Percentiles rank a stretch among this genome's conserved stretches.
phyloP scores from a whole-genome alignment of 2,113 vertebrate genomes.

The Vulpes vulpes region DNA sequence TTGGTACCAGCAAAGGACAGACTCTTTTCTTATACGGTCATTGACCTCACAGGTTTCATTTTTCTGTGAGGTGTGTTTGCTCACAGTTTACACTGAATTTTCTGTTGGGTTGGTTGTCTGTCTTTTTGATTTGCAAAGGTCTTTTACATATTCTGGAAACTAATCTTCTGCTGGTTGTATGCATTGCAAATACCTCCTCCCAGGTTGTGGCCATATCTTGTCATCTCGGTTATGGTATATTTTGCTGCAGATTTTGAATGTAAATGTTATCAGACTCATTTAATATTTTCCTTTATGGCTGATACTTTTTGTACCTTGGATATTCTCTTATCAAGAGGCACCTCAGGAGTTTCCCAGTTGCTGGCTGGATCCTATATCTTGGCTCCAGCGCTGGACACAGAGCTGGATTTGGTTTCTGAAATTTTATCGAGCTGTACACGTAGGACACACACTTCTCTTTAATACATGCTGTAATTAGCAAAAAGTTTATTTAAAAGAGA shows the following conservation, averaged over 20 bases:
- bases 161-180: not conserved
- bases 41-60: not conserved
- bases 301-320: not conserved
- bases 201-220: not conserved
- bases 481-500: not conserved
- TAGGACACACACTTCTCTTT: not conserved
- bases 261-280: not conserved
- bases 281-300: not conserved
- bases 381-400: not conserved
- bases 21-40: not conserved
- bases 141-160: not conserved
- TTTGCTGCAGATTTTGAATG: not conserved
- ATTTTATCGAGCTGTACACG: not conserved
- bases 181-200: not conserved
- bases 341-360: not conserved
- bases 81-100: not conserved
- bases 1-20: not conserved
- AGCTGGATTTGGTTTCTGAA: not conserved
- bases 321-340: not conserved
- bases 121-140: not conserved
- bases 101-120: not conserved
- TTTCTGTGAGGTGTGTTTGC: not conserved
- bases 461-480: not conserved
- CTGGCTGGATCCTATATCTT: not conserved
- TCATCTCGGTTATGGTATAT: not conserved